Conservation (phyloP, 2,888 invertebrate species). For the Macropis europaea region DNA sequence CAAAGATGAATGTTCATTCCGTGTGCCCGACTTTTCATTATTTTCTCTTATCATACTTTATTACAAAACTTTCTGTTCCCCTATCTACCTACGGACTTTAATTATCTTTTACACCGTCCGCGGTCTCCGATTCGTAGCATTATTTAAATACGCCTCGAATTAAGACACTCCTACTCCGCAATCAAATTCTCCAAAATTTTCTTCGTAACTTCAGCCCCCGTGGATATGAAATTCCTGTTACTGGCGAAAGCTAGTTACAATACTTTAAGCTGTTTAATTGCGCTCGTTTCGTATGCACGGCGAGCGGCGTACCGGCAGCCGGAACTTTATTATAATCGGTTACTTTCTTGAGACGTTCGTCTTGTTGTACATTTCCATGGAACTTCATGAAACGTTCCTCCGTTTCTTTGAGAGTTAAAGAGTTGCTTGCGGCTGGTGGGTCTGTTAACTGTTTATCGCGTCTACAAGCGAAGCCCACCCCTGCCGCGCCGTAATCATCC, state of each 20-base stretch:
- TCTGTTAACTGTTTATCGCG: slow-evolving; percentile 16
- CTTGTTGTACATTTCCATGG: background rate
- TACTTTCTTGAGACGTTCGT: slow-evolving; percentile 7
- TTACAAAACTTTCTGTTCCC: too few species aligned
- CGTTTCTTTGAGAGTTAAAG: background rate
- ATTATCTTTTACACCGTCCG: too few species aligned
- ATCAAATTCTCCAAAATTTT: too few species aligned
- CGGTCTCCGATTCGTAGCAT: too few species aligned
- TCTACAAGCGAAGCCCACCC: background rate
- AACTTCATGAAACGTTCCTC: slow-evolving; percentile 3
- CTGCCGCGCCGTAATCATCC: slow-evolving; percentile 12
- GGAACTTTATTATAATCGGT: slow-evolving; percentile 14
- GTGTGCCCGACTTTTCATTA: too few species aligned
- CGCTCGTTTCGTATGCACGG: background rate
- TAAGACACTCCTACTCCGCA: too few species aligned
- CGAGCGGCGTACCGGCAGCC: background rate
- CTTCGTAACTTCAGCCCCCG: too few species aligned
- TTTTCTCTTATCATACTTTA: too few species aligned
- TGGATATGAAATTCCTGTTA: too few species aligned
- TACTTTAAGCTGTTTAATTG: background rate
- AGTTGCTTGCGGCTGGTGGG: background rate
- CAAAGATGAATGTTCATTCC: too few species aligned
- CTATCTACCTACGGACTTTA: too few species aligned
- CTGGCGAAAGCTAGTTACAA: background rate
- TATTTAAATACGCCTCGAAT: too few species aligned